A percentile compares a stretch with the other conserved stretches of the same genome.
Conservation (phyloP, 1,140 invertebrate species). For the Drosophila bipectinata region DNA sequence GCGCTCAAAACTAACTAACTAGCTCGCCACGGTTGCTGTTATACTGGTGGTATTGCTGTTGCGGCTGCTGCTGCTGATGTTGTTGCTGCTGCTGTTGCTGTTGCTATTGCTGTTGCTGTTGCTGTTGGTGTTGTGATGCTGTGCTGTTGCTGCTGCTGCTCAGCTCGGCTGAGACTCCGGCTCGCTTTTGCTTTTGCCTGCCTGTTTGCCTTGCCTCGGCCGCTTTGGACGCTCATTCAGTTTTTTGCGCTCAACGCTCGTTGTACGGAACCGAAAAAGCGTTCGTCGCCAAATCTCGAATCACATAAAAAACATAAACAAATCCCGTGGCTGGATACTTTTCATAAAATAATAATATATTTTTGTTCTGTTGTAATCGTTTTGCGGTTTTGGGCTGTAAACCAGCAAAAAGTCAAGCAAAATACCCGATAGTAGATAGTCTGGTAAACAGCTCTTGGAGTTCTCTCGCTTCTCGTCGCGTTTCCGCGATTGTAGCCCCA, state of each 20-base stretch:
- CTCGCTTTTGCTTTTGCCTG: slow-evolving; percentile 45
- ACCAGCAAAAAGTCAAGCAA: slow-evolving; percentile 32
- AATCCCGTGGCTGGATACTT: not conserved
- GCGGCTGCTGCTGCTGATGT: slow-evolving; percentile 30
- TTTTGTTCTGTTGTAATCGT: slow-evolving; percentile 56
- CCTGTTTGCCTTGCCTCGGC: slow-evolving; percentile 77
- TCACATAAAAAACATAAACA: slow-evolving; percentile 1
- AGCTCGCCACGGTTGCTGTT: slow-evolving; percentile 60
- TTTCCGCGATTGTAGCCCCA: slow-evolving; percentile 57
- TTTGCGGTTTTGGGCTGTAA: slow-evolving; percentile 53
- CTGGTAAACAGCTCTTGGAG: slow-evolving; percentile 66
- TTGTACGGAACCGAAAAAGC: slow-evolving; percentile 78
- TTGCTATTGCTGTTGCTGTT: slow-evolving; percentile 17
- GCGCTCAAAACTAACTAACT: slow-evolving; percentile 77
- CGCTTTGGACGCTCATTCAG: slow-evolving; percentile 79
- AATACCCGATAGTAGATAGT: slow-evolving; percentile 52
- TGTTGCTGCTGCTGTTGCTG: slow-evolving; percentile 16
- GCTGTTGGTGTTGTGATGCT: slow-evolving; percentile 21
- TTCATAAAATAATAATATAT: not conserved
- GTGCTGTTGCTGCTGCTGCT: slow-evolving; percentile 35
- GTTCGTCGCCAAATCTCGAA: slow-evolving; percentile 62
- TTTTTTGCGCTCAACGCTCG: slow-evolving; percentile 81
- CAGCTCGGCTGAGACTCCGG: slow-evolving; percentile 41
- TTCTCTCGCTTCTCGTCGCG: slow-evolving; percentile 27
- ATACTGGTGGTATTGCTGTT: slow-evolving; percentile 28